Base-by-base conservation (phyloP, 2,797 vertebrate species). In the Helarctos malayanus region DNA sequence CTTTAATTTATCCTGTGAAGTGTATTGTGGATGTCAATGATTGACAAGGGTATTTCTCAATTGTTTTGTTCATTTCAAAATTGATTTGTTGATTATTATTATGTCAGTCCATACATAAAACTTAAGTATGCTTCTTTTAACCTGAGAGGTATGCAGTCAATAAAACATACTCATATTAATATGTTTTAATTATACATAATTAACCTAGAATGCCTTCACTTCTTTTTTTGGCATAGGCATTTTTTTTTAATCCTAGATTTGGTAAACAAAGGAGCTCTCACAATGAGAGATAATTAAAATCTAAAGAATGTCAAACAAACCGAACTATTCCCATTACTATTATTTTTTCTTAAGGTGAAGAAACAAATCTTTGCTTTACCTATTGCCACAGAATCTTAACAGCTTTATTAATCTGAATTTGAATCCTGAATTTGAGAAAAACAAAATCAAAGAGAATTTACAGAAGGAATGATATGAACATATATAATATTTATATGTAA, bases 141-240 rank as follows among this genome's bases (percentile, higher is more conserved):
- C 15, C 21, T 80, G 35, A 69, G 32, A 94, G 73, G 71, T 83
- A 71, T 38, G 5, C 10, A 57, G 47, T 88, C 54, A 81, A 89
- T 93, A 76, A 89, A 92, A 73, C n/a, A 96, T 16, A 91, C 5
- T 57, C 12, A 86, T 79, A 71, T 89, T 86, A 93, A 75, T 61
- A 85, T 56, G 6, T 61, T 95, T 95, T 83, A 96, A 93, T 89
- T 89, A 75, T 63, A 11, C 1, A n/a, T 82, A 89, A 94, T 95
- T 97, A 89, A 79, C 18, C 18, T 91, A 94, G 41, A 63, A 86
- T 90, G 29, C 84, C 13, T 90, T 96, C n/a, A 83, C 8, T 94
- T 83, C 45, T 61, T 29, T 89, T 89, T 76, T 87, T 35, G 32
- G 27, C 23, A 71, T 85, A 91, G 71, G 12, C 11, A 68, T 29